A percentile compares a stretch with the other conserved stretches of the same genome.
These are phyloP conservation scores for Bombus waltoni DNA, from an alignment of 1,140 invertebrate genomes.

Conservation along the genomic window DNA sequence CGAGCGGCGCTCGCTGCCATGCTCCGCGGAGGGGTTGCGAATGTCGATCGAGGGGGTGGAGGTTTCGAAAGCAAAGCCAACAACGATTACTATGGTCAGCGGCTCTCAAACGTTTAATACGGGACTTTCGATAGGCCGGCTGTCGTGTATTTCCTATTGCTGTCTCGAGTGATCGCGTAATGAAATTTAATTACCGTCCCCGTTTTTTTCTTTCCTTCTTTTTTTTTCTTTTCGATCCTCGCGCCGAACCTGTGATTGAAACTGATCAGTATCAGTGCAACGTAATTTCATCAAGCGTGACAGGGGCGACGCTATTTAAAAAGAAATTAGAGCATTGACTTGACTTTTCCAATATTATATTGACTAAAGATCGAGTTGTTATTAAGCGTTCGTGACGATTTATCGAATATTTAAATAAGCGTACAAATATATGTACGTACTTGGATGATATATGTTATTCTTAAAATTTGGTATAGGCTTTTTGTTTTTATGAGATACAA, in stretches of 20 bases:
- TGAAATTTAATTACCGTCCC: constrained; percentile 47
- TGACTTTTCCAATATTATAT: too few relatives aligned
- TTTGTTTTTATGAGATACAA: too few relatives aligned
- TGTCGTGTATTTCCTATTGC: constrained; percentile 7
- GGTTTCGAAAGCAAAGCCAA: constrained; percentile 65
- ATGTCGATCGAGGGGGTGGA: constrained; percentile 45
- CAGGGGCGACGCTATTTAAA: background rate
- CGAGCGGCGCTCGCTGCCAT: constrained; percentile 51
- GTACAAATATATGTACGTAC: too few relatives aligned
- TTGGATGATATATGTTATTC: too few relatives aligned
- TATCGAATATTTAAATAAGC: too few relatives aligned
- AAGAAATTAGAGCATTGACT: background rate
- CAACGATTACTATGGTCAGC: constrained; percentile 65
- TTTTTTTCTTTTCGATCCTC: background rate
- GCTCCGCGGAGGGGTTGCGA: constrained; percentile 37
- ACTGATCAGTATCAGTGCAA: background rate
- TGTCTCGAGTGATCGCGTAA: constrained; percentile 30
- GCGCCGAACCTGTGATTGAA: background rate
- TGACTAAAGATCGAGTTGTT: background rate
- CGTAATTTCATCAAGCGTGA: background rate
- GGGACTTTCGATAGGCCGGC: constrained; percentile 29
- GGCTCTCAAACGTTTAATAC: constrained; percentile 61
- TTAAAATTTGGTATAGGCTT: too few relatives aligned
- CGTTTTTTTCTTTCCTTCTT: background rate
- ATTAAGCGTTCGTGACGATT: too few relatives aligned